A percentile compares a stretch with the other conserved stretches of the same genome.
Evolutionary conservation across 2,113 vertebrate species (phyloP).

Genomic region (Gallinago paraguaiae): DNA sequence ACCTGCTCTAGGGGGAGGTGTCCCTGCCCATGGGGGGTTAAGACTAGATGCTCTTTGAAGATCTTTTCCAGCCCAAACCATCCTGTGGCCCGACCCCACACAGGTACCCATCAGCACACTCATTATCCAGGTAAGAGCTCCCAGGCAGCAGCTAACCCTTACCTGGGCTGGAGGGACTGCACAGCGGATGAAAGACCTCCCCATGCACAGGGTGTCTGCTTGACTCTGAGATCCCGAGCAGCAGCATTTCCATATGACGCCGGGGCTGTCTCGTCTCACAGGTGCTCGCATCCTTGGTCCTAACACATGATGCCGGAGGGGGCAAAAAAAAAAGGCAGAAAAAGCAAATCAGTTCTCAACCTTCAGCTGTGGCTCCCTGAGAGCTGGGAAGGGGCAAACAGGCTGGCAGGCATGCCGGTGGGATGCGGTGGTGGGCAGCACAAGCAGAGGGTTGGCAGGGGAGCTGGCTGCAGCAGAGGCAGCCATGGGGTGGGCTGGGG

Average conservation of each 20-base stretch:
- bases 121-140: not conserved
- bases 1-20: too few relatives aligned
- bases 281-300: not conserved
- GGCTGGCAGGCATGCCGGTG: not conserved
- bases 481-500: not conserved
- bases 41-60: not conserved
- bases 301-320: rapidly evolving
- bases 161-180: not conserved
- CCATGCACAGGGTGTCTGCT: not conserved
- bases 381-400: not conserved
- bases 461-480: rapidly evolving
- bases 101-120: not conserved
- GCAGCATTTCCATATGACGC: not conserved
- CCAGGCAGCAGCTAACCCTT: not conserved
- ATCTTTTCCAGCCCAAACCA: not conserved
- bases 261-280: not conserved
- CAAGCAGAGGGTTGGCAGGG: too few relatives aligned
- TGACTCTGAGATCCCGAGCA: not conserved
- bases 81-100: rapidly evolving
- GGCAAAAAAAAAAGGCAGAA: too few relatives aligned
- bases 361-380: rapidly evolving
- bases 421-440: not conserved
- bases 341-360: not conserved
- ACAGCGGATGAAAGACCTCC: not conserved
- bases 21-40: rapidly evolving